Conservation (phyloP, 2,113 vertebrate species). For the Eclectus roratus region DNA sequence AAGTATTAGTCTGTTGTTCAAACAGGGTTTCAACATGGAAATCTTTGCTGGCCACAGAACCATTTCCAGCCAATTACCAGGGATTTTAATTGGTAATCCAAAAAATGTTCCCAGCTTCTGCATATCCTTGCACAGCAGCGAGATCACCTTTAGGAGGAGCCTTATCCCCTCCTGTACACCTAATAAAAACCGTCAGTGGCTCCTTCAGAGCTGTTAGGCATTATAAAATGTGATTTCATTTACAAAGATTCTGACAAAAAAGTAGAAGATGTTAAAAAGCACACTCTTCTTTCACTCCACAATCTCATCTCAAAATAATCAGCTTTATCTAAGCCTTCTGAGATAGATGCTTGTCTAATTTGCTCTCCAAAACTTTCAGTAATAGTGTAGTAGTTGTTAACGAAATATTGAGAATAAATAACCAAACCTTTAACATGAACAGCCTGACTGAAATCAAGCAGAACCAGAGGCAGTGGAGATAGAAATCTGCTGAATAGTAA, state of each 20-base stretch:
- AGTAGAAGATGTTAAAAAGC: neutral
- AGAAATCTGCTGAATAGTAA: neutral
- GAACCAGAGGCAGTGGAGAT: neutral
- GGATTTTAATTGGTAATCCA: neutral
- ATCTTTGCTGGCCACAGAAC: neutral
- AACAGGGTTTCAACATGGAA: neutral
- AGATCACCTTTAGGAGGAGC: conserved; percentile 33
- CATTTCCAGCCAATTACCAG: neutral
- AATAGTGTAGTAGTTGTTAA: neutral
- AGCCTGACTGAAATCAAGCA: neutral
- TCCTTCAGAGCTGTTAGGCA: neutral
- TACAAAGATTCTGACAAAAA: neutral
- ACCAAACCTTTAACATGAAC: neutral
- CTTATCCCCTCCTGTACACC: neutral
- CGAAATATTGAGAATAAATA: neutral
- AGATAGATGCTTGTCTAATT: neutral
- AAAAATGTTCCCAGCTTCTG: neutral
- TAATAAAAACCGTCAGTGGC: neutral
- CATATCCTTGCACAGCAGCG: neutral
- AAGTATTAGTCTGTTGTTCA: neutral
- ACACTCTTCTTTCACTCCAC: neutral
- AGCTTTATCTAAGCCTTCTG: neutral
- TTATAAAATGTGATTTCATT: neutral
- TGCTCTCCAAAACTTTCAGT: neutral
- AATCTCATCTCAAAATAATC: neutral